phyloP scores from a whole-genome alignment of 2,888 invertebrate species.

The Drosophila melanocephala region DNA sequence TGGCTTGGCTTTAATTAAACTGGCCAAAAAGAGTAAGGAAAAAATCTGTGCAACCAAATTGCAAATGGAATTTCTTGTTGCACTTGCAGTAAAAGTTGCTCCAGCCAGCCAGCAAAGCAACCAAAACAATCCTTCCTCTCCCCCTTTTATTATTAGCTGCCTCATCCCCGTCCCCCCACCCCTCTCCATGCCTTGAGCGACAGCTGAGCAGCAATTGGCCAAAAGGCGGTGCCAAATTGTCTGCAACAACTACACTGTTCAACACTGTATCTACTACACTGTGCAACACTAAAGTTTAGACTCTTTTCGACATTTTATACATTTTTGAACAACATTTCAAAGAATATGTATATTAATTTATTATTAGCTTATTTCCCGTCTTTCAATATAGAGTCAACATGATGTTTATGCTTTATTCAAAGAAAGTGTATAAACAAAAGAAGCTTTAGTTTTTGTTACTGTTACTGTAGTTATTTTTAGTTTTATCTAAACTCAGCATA shows the following conservation, averaged over 20 bases:
- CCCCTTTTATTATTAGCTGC: background rate
- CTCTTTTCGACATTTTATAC: background rate
- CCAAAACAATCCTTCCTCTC: slow-evolving; percentile 15
- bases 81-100: slow-evolving; percentile 69
- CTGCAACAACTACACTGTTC: slow-evolving; percentile 25
- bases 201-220: slow-evolving; percentile 36
- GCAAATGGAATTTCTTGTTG: slow-evolving; percentile 57
- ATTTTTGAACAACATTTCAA: no score
- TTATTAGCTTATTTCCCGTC: no score
- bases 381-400: no score
- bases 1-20: slow-evolving; percentile 43
- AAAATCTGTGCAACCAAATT: slow-evolving; percentile 20
- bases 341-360: no score
- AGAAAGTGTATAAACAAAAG: no score
- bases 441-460: no score
- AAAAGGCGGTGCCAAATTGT: slow-evolving; percentile 42
- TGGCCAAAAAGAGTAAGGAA: slow-evolving; percentile 22
- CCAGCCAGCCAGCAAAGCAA: slow-evolving; percentile 37
- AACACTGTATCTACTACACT: slow-evolving; percentile 1
- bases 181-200: slow-evolving; percentile 7
- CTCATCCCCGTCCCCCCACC: background rate
- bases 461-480: no score
- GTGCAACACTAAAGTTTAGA: background rate
- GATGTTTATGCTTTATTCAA: no score
- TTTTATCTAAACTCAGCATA: no score